Conservation (phyloP, 2,888 invertebrate species). For the Campoplex nolae region DNA sequence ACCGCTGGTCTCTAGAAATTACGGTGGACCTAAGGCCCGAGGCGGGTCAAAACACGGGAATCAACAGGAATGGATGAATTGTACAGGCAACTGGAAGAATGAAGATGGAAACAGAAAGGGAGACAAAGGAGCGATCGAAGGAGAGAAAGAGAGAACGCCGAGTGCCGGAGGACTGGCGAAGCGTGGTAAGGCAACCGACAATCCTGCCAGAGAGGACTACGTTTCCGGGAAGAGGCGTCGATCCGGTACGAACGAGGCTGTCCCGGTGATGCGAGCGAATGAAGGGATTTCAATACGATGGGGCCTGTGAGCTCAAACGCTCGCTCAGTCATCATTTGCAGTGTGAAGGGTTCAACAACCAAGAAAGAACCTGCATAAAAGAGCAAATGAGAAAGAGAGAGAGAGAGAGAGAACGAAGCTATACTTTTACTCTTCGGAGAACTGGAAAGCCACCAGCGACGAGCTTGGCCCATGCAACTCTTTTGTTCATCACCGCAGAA, state of each 20-base stretch:
- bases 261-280: constrained; percentile 46
- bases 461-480: constrained; percentile 6
- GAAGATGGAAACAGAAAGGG: constrained; percentile 58
- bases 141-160: constrained; percentile 56
- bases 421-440: constrained; percentile 55
- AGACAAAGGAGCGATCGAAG: constrained; percentile 64
- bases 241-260: constrained; percentile 72
- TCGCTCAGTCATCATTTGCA: constrained; percentile 39
- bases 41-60: constrained; percentile 39
- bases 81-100: constrained; percentile 36
- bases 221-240: constrained; percentile 79
- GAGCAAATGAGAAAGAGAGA: constrained; percentile 23
- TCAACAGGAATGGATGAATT: constrained; percentile 51
- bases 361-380: constrained; percentile 37
- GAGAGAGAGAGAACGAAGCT: constrained; percentile 62
- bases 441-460: constrained; percentile 47
- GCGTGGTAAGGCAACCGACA: constrained; percentile 52
- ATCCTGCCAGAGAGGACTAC: constrained; percentile 69
- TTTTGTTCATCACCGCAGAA: not conserved
- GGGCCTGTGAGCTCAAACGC: constrained; percentile 37
- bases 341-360: constrained; percentile 24
- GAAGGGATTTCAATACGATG: constrained; percentile 43
- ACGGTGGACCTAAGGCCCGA: constrained; percentile 24
- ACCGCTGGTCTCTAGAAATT: not conserved
- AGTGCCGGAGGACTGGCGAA: constrained; percentile 69